Conservation (phyloP, 2,113 vertebrate species). For the Ailuropoda melanoleuca region DNA sequence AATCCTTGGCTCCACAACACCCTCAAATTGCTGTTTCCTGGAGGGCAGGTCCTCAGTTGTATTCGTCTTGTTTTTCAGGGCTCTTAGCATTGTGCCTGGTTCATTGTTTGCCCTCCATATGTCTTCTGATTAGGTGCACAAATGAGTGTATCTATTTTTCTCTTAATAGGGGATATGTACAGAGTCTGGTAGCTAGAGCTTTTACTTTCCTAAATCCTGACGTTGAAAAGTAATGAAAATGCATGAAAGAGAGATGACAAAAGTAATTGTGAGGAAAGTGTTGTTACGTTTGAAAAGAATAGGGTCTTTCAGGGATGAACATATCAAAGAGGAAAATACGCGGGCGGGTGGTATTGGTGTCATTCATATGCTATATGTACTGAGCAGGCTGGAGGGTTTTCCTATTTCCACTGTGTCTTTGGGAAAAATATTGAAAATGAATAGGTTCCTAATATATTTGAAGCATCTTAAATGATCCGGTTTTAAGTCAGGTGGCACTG, state of each 20-base stretch:
- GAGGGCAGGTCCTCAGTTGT: no score
- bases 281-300: neutral
- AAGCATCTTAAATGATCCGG: neutral
- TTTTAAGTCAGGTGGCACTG: neutral
- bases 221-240: neutral
- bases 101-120: neutral
- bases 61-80: neutral
- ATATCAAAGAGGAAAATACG: neutral
- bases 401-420: neutral
- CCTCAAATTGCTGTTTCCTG: neutral
- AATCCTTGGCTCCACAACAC: neutral
- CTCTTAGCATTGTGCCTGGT: neutral
- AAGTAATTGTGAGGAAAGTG: neutral
- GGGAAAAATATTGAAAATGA: neutral
- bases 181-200: neutral
- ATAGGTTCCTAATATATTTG: neutral
- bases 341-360: neutral
- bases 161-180: neutral
- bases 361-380: neutral
- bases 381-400: neutral
- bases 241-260: neutral
- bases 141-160: neutral
- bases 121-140: accelerated
- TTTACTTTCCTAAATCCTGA: constrained; percentile 22
- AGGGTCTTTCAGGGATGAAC: neutral